A percentile compares a stretch with the other conserved stretches of the same genome.
Conservation (phyloP, 2,797 vertebrate species). For the Apodemus agrarius region DNA sequence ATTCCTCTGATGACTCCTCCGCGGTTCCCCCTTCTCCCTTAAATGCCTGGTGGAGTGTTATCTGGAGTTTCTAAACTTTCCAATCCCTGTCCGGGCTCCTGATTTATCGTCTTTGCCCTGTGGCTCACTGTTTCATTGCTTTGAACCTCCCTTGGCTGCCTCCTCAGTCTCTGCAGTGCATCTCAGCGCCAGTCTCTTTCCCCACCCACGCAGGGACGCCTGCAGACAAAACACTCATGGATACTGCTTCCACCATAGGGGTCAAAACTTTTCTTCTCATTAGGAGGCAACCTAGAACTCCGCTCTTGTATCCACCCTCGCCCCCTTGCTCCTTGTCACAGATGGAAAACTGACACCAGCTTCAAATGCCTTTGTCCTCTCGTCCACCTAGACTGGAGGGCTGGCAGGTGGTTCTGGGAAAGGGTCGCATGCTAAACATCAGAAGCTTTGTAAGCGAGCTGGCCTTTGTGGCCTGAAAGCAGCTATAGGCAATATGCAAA, state of each 20-base stretch:
- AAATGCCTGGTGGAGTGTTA: not conserved
- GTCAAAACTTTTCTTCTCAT: not conserved
- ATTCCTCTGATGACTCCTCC: not conserved
- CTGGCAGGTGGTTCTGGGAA: conserved; percentile 49
- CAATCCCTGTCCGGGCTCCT: not conserved
- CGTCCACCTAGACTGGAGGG: not conserved
- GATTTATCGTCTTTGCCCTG: not conserved
- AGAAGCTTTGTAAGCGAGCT: not conserved
- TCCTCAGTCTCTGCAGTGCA: not conserved
- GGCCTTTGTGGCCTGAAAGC: not conserved
- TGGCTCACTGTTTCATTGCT: conserved; percentile 3
- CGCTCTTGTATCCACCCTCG: not conserved
- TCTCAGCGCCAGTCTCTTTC: not conserved
- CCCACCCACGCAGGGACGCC: not conserved
- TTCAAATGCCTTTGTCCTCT: not conserved
- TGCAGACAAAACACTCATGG: not conserved
- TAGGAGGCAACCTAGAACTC: not conserved
- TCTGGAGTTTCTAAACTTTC: not conserved
- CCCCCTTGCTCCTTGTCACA: not conserved
- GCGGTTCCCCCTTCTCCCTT: not conserved
- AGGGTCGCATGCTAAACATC: not conserved
- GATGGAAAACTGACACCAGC: not conserved
- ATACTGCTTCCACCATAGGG: not conserved
- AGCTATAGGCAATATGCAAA: not conserved
- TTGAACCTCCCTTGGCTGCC: not conserved